Evolutionary conservation across 2,888 invertebrate species (phyloP).

Genomic region (Drosophila anomelani): DNA sequence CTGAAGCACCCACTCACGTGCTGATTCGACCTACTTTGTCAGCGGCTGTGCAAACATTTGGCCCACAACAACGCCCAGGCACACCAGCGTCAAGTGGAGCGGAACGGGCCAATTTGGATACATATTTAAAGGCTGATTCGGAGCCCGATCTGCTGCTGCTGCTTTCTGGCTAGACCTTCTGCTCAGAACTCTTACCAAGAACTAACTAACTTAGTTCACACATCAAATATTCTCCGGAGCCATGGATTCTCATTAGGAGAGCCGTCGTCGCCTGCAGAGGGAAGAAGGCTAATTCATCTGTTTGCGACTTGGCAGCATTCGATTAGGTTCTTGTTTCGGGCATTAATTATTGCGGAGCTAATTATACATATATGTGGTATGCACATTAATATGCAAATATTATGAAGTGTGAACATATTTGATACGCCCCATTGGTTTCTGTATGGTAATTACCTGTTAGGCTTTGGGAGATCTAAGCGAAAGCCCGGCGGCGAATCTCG

Average conservation of each 20-base stretch:
- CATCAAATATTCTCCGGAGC: slow-evolving; percentile 11
- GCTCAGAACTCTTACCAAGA: slow-evolving; percentile 17
- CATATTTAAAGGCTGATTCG: slow-evolving; percentile 47
- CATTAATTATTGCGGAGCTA: slow-evolving; percentile 48
- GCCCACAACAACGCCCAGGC: slow-evolving; percentile 28
- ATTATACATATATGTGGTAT: slow-evolving; percentile 30
- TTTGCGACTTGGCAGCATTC: slow-evolving; percentile 24
- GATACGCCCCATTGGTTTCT: slow-evolving; percentile 59
- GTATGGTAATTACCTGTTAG: slow-evolving; percentile 22
- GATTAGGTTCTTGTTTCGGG: slow-evolving; percentile 48
- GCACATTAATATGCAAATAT: slow-evolving; percentile 71
- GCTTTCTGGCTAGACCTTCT: slow-evolving; percentile 41
- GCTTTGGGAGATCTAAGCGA: slow-evolving; percentile 24
- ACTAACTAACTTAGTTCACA: slow-evolving; percentile 52
- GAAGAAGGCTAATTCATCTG: slow-evolving; percentile 7
- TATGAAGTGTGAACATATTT: slow-evolving; percentile 69
- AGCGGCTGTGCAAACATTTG: slow-evolving; percentile 70
- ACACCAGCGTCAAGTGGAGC: slow-evolving; percentile 32
- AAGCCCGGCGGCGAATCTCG: slow-evolving; percentile 18
- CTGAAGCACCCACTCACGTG: slow-evolving; percentile 6
- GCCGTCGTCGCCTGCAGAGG: not conserved
- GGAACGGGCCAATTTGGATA: slow-evolving; percentile 50
- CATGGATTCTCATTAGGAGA: slow-evolving; percentile 31
- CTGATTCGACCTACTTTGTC: slow-evolving; percentile 66
- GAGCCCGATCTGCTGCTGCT: slow-evolving; percentile 3